A percentile compares a stretch with the other conserved stretches of the same genome.
Conservation (phyloP, 2,888 invertebrate species). For the Gnatocerus cornutus region DNA sequence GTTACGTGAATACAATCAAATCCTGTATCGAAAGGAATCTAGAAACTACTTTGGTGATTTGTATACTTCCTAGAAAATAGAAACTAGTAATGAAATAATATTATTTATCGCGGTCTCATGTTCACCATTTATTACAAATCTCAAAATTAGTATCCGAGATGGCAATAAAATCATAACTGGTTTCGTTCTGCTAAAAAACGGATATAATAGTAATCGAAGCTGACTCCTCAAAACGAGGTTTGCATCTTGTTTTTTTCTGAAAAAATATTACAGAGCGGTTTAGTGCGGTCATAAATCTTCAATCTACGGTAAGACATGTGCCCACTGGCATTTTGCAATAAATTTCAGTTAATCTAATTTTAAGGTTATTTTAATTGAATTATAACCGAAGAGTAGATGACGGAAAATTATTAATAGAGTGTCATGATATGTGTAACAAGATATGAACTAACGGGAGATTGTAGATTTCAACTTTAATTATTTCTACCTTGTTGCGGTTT, state of each 20-base stretch:
- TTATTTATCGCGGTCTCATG: slow-evolving; percentile 9
- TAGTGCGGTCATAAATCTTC: slow-evolving; percentile 15
- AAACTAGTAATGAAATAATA: slow-evolving; percentile 2
- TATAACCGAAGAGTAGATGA: slow-evolving; percentile 13
- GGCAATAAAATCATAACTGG: slow-evolving; percentile 2
- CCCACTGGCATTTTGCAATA: slow-evolving; percentile 23
- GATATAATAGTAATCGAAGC: slow-evolving; percentile 1
- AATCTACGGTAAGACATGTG: slow-evolving; percentile 18
- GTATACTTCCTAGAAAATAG: slow-evolving; percentile 4
- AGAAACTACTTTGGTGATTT: slow-evolving; percentile 3
- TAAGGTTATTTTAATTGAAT: slow-evolving; percentile 28
- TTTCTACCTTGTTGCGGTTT: too few species aligned
- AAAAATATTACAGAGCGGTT: slow-evolving; percentile 26
- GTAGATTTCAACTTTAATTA: background rate
- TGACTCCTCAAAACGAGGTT: slow-evolving; percentile 7
- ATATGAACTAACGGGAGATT: slow-evolving; percentile 18
- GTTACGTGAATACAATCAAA: slow-evolving; percentile 7
- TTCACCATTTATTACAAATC: slow-evolving; percentile 4
- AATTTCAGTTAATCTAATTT: slow-evolving; percentile 33
- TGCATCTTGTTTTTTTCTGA: slow-evolving; percentile 10
- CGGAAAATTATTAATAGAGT: slow-evolving; percentile 19
- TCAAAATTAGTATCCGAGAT: background rate
- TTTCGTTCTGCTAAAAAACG: slow-evolving; percentile 1
- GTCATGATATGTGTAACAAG: slow-evolving; percentile 29
- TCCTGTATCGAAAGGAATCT: background rate